Percentiles rank a stretch among this genome's conserved stretches.
phyloP scores from a whole-genome alignment of 2,113 vertebrate species.

The Campylomormyrus numenius region DNA sequence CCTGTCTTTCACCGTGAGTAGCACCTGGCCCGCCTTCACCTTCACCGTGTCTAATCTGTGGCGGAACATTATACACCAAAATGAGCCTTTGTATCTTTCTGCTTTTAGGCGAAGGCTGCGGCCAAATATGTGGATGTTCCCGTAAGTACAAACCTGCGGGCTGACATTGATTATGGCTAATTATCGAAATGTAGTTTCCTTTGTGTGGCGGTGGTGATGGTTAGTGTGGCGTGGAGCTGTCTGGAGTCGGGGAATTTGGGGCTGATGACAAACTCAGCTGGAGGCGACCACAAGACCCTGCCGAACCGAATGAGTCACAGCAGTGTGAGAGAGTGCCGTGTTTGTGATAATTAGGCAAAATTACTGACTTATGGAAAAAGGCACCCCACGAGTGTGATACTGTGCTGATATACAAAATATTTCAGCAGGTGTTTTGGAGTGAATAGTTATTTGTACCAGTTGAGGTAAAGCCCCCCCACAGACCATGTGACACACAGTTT shows the following conservation, averaged over 20 bases:
- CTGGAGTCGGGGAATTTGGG: conserved; percentile 24
- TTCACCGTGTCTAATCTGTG: conserved; percentile 32
- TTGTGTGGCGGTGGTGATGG: conserved; percentile 11
- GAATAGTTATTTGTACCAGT: not conserved
- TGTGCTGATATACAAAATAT: not conserved
- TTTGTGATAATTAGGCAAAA: not conserved
- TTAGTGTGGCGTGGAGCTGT: conserved; percentile 17
- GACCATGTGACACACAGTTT: not conserved
- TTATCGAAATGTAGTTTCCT: conserved; percentile 10
- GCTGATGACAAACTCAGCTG: conserved; percentile 39
- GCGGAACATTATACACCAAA: conserved; percentile 35
- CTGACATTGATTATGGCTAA: not conserved
- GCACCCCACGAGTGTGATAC: not conserved
- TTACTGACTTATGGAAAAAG: not conserved
- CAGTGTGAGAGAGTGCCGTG: not conserved
- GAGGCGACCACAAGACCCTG: conserved; percentile 23
- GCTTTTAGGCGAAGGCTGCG: conserved; percentile 84
- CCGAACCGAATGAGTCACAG: conserved; percentile 22
- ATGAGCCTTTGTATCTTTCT: conserved; percentile 45
- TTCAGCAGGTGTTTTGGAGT: not conserved
- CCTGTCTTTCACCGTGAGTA: conserved; percentile 94
- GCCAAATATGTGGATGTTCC: conserved; percentile 95
- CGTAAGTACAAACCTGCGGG: conserved; percentile 64
- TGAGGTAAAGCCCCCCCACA: not conserved
- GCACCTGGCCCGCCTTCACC: conserved; percentile 19